Percentiles rank a stretch among this genome's conserved stretches.
Evolutionary conservation across 2,888 invertebrate species (phyloP).

Genomic region (Argyresthia albistria): DNA sequence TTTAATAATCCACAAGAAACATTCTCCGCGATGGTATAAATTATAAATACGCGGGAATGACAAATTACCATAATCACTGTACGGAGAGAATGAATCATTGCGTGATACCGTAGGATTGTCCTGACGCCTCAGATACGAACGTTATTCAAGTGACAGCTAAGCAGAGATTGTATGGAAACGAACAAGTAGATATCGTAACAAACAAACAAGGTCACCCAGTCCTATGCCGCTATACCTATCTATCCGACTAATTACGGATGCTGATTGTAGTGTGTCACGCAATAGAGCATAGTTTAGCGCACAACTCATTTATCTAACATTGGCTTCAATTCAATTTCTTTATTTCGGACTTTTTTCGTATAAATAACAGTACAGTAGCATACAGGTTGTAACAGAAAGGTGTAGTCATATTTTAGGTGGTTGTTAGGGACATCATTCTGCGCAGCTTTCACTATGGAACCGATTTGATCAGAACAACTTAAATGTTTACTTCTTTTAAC

Average conservation of each 20-base stretch:
- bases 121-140: constrained; percentile 17
- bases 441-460: no score
- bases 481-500: no score
- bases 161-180: constrained; percentile 3
- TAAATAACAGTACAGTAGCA: no score
- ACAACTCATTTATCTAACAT: background rate
- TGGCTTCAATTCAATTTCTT: no score
- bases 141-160: constrained; percentile 32
- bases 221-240: constrained; percentile 38
- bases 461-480: no score
- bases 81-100: constrained; percentile 9
- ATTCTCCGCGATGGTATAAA: no score
- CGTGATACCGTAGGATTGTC: constrained; percentile 3
- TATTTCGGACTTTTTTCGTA: no score
- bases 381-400: no score
- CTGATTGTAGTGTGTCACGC: constrained; percentile 41
- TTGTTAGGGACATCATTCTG: no score
- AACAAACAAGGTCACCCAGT: background rate
- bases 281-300: background rate
- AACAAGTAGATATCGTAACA: background rate
- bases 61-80: constrained; percentile 7
- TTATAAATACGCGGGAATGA: background rate
- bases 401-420: no score
- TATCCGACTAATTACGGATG: constrained; percentile 32
- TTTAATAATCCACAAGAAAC: no score